Percentiles rank a stretch among this genome's conserved stretches.
Evolutionary conservation across 2,113 vertebrate genomes (phyloP).

Genomic region (Muntiacus reevesi): DNA sequence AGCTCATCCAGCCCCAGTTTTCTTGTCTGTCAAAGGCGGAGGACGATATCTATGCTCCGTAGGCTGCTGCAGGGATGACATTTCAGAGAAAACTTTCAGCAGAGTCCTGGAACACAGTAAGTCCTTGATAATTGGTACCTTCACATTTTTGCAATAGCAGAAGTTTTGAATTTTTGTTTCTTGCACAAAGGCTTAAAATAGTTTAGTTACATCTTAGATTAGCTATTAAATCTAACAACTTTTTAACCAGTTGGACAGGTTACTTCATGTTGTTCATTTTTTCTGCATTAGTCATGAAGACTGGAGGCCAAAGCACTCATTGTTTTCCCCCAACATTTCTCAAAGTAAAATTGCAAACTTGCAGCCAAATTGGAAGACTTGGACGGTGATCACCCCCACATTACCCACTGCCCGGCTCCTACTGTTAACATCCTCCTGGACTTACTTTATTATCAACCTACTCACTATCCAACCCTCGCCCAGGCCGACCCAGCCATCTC

Average conservation of each 20-base stretch:
- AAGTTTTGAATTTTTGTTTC: slow-evolving; percentile 1
- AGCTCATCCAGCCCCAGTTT: neutral
- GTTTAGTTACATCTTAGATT: slow-evolving; percentile 10
- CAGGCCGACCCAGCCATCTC: neutral
- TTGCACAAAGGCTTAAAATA: neutral
- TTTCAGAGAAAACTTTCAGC: neutral
- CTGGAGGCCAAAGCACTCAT: neutral
- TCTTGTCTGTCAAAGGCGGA: neutral
- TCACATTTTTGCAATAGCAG: neutral
- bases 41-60: neutral
- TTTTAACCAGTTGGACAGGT: slow-evolving; percentile 36
- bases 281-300: neutral
- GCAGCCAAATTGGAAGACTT: neutral
- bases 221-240: slow-evolving; percentile 32
- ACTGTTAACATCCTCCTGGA: neutral
- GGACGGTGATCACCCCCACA: neutral
- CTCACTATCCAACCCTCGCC: neutral
- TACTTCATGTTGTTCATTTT: neutral
- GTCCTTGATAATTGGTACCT: neutral
- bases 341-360: neutral
- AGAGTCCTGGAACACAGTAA: neutral
- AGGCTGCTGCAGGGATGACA: neutral
- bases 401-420: no score
- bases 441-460: neutral
- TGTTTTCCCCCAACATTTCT: neutral